Evolutionary conservation across 2,888 invertebrate genomes (phyloP).

Genomic region (Calephelis perditalis): DNA sequence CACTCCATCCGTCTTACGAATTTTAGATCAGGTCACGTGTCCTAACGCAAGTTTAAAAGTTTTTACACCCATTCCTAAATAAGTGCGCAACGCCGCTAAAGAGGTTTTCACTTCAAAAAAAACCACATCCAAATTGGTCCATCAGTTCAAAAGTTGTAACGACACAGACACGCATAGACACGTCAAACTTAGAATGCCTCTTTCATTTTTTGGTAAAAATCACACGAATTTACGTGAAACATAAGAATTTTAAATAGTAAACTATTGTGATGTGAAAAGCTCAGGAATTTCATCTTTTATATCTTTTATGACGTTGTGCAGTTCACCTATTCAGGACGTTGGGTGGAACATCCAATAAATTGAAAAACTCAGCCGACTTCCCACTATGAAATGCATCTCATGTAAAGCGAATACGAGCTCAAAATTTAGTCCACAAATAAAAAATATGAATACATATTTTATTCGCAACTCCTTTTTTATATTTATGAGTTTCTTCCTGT

Average conservation of each 20-base stretch:
- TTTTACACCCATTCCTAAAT: too few relatives aligned
- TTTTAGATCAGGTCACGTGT: too few relatives aligned
- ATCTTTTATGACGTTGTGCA: not conserved
- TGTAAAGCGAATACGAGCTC: conserved; percentile 14
- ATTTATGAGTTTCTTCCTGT: not conserved
- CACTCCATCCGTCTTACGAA: too few relatives aligned
- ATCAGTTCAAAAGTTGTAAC: too few relatives aligned
- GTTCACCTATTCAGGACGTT: conserved; percentile 11
- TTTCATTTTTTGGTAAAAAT: too few relatives aligned
- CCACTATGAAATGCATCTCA: conserved; percentile 10
- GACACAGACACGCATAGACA: too few relatives aligned
- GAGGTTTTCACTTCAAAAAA: too few relatives aligned
- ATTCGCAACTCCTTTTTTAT: not conserved
- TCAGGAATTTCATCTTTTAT: conserved; percentile 3
- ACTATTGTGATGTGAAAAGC: not conserved
- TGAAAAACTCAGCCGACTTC: conserved; percentile 16
- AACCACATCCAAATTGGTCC: too few relatives aligned
- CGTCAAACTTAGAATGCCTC: too few relatives aligned
- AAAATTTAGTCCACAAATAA: not conserved
- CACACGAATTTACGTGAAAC: not conserved
- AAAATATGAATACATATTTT: not conserved
- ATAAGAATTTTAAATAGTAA: conserved; percentile 1
- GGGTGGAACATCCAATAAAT: conserved; percentile 17
- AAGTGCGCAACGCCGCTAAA: too few relatives aligned
- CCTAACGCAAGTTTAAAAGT: too few relatives aligned